A percentile compares a stretch with the other conserved stretches of the same genome.
Conservation (phyloP, 2,113 vertebrate genomes). For the Heteronetta atricapilla region DNA sequence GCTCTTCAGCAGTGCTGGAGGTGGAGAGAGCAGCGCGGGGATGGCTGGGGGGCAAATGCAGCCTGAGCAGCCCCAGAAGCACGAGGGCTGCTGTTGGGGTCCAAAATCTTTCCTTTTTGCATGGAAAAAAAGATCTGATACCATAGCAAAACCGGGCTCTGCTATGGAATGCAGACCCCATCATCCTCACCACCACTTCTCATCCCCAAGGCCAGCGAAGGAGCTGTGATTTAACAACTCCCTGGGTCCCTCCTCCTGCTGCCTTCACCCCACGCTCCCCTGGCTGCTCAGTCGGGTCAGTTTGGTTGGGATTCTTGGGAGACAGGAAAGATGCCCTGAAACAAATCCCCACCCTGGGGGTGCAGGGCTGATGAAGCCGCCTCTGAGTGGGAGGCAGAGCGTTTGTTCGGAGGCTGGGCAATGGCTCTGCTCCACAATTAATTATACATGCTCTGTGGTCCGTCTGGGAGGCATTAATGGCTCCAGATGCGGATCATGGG, state of each 20-base stretch:
- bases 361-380: background rate
- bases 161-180: no score
- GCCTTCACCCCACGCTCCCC: accelerated
- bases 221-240: background rate
- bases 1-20: background rate
- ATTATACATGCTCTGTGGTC: slow-evolving; percentile 47
- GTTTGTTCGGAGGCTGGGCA: background rate
- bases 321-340: background rate
- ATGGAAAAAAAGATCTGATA: background rate
- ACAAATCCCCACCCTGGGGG: accelerated
- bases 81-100: no score
- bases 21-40: background rate
- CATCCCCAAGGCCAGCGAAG: background rate
- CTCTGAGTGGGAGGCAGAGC: background rate
- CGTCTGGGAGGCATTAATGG: slow-evolving; percentile 45
- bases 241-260: accelerated
- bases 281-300: background rate
- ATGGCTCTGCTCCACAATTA: slow-evolving; percentile 15
- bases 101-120: background rate
- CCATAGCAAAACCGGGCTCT: background rate
- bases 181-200: background rate
- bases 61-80: background rate
- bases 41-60: background rate
- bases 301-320: background rate
- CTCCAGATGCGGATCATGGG: slow-evolving; percentile 39